Base-by-base conservation (phyloP, 2,888 invertebrate species). In the Epinotia nisella region DNA sequence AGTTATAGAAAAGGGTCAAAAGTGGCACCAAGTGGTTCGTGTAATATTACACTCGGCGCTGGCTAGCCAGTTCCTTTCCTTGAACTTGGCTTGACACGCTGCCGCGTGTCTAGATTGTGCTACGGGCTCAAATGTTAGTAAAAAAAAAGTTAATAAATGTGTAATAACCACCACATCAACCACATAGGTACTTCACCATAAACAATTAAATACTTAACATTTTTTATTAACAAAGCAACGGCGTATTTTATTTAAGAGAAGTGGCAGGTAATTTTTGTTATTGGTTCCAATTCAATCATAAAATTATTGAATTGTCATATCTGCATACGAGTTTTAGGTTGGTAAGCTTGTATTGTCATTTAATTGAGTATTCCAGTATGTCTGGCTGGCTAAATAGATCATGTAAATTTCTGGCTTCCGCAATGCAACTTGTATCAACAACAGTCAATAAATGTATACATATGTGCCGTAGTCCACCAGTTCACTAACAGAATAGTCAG, bases 301-400 rank as follows among this genome's bases (percentile, higher is more conserved):
- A 3, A 11, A 41, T 13, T 41, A 41, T 41, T 29, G 0, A 4
- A 29, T 29, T 29, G 29, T 29, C 29, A 3, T 29, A 29, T 7
- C 5, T 29, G 7, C 7, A 7, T 29, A 29, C 7, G 29, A 3
- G 5, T 29, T 29, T 29, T 29, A 29, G 13, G 13, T 45, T 13
- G 1, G 45, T 45, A 15, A 49, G 45, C 0, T 49, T 49, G 2
- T 49, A 17, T 49, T n/a, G 45, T 19, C 19, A 19, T 61, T 24
- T 24, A 24, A 19, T 55, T 41, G 17, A 19, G 39, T 56, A 66
- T 66, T 66, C 65, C 55, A 55, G 55, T 41, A 3, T 62, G 39
- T 66, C 65, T 66, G 55, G 41, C 53, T 41, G 55, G 39, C 5
- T 41, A 66, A 66, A 55, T 41, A 19, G 55, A 53, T 41, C 66